A percentile compares a stretch with the other conserved stretches of the same genome.
Conservation (phyloP, 2,797 vertebrate species). For the Chelon labrosus region DNA sequence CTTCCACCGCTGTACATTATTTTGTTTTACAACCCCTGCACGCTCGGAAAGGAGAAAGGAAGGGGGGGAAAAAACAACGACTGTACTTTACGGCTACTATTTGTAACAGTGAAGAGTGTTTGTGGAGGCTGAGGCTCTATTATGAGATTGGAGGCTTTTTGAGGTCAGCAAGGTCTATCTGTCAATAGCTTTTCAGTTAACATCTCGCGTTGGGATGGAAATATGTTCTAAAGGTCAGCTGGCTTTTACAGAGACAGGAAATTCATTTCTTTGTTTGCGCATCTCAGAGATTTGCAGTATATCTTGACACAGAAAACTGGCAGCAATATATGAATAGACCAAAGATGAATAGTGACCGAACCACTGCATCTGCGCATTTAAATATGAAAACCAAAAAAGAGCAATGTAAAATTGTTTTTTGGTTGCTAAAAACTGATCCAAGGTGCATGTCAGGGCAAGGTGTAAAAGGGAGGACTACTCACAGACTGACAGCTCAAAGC, state of each 20-base stretch:
- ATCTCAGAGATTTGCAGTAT: constrained; percentile 1
- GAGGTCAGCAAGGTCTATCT: constrained; percentile 38
- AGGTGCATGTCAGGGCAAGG: constrained; percentile 10
- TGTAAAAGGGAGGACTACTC: neutral
- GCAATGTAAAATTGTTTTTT: too few species aligned
- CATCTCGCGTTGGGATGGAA: neutral
- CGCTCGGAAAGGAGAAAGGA: constrained; percentile 16
- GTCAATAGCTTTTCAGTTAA: constrained; percentile 31
- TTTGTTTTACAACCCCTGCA: constrained; percentile 20
- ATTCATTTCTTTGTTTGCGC: neutral
- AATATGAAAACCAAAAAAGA: neutral
- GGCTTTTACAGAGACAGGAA: neutral
- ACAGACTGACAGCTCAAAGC: neutral
- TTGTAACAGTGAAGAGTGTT: constrained; percentile 23
- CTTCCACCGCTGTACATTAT: constrained; percentile 48
- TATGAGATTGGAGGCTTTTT: constrained; percentile 10
- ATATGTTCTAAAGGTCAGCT: constrained; percentile 12
- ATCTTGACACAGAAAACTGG: neutral
- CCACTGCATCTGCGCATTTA: neutral
- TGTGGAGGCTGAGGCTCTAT: constrained; percentile 16
- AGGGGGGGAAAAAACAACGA: neutral
- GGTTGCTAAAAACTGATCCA: neutral
- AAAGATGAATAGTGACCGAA: constrained; percentile 1
- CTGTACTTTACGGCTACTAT: constrained; percentile 37
- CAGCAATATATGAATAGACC: constrained; percentile 3